These are phyloP conservation scores for Triplophysa rosa DNA, from an alignment of 2,113 vertebrate genomes.

Conservation along the genomic window DNA sequence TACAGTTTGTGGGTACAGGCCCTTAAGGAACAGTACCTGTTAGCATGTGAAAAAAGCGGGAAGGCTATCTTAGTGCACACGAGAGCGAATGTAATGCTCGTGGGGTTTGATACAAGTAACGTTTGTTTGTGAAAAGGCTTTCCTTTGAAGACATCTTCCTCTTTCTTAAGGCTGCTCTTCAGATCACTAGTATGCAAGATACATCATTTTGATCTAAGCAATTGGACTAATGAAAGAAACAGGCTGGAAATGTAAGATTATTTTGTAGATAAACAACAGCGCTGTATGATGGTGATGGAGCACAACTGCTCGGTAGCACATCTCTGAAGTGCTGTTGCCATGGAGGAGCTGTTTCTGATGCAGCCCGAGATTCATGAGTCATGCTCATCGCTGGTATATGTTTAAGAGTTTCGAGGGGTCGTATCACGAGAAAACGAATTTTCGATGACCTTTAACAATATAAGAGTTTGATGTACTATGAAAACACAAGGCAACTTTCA, in stretches of 20 bases:
- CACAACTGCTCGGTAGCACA: constrained; percentile 23
- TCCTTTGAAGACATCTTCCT: constrained; percentile 3
- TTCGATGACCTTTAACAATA: not conserved
- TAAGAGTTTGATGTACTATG: not conserved
- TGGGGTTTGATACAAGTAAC: not conserved
- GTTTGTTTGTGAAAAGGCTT: constrained; percentile 9
- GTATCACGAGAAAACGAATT: not conserved
- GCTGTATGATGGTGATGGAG: not conserved
- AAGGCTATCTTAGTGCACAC: not conserved
- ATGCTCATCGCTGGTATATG: constrained; percentile 14
- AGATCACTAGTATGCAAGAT: not conserved
- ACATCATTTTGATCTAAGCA: constrained; percentile 21
- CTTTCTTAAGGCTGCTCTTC: not conserved
- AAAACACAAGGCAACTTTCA: not conserved
- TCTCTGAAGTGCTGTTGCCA: constrained; percentile 41
- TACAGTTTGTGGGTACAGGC: constrained; percentile 2
- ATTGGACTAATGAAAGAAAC: constrained; percentile 27
- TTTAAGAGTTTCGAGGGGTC: constrained; percentile 15
- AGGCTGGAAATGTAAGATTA: not conserved
- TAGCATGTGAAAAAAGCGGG: not conserved
- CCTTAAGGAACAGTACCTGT: constrained; percentile 19
- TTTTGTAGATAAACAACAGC: constrained; percentile 27
- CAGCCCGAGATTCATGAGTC: constrained; percentile 32
- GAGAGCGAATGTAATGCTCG: not conserved
- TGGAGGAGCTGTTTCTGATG: constrained; percentile 33